These are phyloP conservation scores for Spisula subtruncata DNA, from an alignment of 2,888 invertebrate species.

Conservation along the genomic window DNA sequence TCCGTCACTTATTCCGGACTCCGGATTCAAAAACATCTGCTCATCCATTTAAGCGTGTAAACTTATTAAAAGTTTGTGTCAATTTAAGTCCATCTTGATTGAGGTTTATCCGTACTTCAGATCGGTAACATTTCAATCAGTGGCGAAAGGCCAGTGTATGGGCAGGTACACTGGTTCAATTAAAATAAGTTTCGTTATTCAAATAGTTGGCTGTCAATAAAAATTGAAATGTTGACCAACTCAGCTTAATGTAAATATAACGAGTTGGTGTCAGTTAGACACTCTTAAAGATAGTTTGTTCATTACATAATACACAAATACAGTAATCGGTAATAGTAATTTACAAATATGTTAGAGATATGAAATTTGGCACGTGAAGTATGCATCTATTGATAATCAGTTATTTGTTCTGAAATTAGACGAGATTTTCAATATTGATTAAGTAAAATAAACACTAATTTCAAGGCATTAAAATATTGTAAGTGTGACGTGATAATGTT, in stretches of 20 bases:
- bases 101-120: background rate
- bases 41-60: background rate
- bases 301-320: conserved; percentile 47
- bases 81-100: background rate
- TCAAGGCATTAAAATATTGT: conserved; percentile 6
- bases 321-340: background rate
- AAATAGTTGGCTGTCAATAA: conserved; percentile 38
- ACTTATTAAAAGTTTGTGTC: conserved; percentile 23
- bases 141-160: background rate
- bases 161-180: background rate
- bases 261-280: conserved; percentile 36
- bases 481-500: background rate
- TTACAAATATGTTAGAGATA: conserved; percentile 5
- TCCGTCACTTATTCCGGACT: background rate
- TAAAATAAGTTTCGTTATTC: conserved; percentile 21
- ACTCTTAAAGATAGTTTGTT: conserved; percentile 27
- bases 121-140: background rate
- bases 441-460: conserved; percentile 19
- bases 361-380: conserved; percentile 30
- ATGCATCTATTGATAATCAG: conserved; percentile 26
- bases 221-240: conserved; percentile 26
- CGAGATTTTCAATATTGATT: background rate
- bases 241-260: conserved; percentile 27
- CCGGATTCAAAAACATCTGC: background rate
- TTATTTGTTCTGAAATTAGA: conserved; percentile 28